phyloP scores from a whole-genome alignment of 2,797 vertebrate genomes.

The Alauda arvensis region DNA sequence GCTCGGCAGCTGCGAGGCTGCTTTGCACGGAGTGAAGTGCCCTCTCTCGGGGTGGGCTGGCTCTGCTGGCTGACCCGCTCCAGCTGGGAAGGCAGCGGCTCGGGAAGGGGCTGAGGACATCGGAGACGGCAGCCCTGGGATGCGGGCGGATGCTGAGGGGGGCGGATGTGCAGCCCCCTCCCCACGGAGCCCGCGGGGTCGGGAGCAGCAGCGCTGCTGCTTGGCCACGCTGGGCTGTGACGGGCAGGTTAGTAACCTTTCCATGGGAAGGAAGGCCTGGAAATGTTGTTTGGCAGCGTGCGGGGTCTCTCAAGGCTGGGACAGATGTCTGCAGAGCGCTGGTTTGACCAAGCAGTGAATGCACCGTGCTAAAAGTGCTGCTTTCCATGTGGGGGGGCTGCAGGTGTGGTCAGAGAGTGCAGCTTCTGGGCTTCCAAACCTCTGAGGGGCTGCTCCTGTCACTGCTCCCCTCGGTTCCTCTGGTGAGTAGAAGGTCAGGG shows the following conservation, averaged over 20 bases:
- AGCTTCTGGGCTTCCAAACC: accelerated
- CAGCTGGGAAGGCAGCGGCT: neutral
- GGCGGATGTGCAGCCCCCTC: neutral
- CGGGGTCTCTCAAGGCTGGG: neutral
- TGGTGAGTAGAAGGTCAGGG: neutral
- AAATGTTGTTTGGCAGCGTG: accelerated
- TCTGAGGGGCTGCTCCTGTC: accelerated
- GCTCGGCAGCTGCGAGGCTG: neutral
- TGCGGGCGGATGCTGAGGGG: accelerated
- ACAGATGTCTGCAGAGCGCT: accelerated
- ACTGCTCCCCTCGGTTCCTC: accelerated
- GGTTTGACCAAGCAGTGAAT: accelerated
- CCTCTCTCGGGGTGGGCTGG: neutral
- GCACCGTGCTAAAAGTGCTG: accelerated
- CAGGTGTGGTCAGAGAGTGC: accelerated
- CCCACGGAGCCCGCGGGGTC: accelerated
- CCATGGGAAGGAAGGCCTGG: neutral
- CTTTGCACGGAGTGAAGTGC: neutral
- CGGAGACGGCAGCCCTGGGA: accelerated
- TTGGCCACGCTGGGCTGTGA: accelerated
- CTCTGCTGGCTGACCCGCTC: neutral
- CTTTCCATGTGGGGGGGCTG: neutral
- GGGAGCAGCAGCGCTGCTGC: accelerated
- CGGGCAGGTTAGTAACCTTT: neutral
- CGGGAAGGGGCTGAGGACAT: accelerated